Evolutionary conservation across 2,797 vertebrate genomes (phyloP).

Genomic region (Melanotaenia maccullochi): DNA sequence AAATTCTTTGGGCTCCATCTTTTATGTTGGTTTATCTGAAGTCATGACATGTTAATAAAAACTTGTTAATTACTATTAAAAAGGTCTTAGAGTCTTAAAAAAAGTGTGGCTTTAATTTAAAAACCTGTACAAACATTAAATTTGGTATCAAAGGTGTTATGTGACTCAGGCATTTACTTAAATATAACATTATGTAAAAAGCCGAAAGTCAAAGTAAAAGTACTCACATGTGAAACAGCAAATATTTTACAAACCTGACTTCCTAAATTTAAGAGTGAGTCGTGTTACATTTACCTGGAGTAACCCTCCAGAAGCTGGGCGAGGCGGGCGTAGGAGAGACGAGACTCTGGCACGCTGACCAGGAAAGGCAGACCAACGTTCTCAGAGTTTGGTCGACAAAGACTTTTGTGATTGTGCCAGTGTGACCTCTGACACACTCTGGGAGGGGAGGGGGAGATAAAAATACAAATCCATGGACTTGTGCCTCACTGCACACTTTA

Average conservation of each 20-base stretch:
- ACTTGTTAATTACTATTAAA: no score
- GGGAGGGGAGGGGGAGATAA: constrained; percentile 14
- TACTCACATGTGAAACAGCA: background rate
- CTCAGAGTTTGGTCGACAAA: constrained; percentile 89
- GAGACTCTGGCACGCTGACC: constrained; percentile 92
- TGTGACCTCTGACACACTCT: constrained; percentile 95
- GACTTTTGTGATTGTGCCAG: constrained; percentile 92
- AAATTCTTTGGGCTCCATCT: no score
- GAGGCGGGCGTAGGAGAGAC: constrained; percentile 91
- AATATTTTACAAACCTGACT: background rate
- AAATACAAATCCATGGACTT: background rate
- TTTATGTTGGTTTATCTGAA: no score
- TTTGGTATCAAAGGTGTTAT: no score
- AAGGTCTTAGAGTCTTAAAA: no score
- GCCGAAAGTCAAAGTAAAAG: no score
- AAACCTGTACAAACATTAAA: no score
- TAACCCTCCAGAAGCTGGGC: constrained; percentile 94
- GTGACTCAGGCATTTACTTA: no score
- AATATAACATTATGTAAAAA: no score
- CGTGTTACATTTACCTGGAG: constrained; percentile 84
- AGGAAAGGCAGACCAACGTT: constrained; percentile 95
- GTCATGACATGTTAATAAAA: no score
- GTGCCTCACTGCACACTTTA: background rate
- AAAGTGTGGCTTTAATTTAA: no score
- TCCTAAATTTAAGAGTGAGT: no score